phyloP scores from a whole-genome alignment of 2,113 vertebrate species.

The Lucifuga dentata region DNA sequence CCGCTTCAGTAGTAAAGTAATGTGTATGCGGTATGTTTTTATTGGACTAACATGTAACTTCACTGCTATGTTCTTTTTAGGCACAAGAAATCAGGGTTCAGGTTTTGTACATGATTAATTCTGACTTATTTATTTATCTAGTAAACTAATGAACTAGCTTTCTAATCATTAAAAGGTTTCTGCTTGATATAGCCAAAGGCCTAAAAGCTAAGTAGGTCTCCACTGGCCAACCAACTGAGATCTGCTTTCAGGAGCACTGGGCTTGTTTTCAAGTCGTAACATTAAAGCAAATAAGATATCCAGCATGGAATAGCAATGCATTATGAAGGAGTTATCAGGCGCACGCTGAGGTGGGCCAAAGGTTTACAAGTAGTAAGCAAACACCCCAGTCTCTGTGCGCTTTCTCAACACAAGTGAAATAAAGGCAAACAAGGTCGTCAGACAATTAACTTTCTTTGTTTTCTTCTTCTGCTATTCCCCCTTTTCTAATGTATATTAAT shows the following conservation, averaged over 20 bases:
- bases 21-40: no score
- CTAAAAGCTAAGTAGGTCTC: not conserved
- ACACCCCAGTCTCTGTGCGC: conserved; percentile 11
- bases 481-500: conserved; percentile 65
- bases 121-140: not conserved
- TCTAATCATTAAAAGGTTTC: not conserved
- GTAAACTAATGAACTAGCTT: not conserved
- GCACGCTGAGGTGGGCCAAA: not conserved
- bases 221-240: not conserved
- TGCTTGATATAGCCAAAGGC: conserved; percentile 14
- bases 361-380: conserved; percentile 7
- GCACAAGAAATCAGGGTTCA: not conserved
- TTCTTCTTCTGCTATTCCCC: conserved; percentile 35
- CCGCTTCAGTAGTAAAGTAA: no score
- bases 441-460: conserved; percentile 67
- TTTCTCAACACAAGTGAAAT: conserved; percentile 32
- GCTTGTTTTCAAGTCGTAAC: not conserved
- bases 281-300: conserved; percentile 1
- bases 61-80: no score
- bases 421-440: conserved; percentile 68
- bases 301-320: not conserved
- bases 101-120: not conserved
- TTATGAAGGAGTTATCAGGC: conserved; percentile 1
- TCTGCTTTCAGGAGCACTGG: not conserved
- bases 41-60: no score